Base-by-base conservation (phyloP, 30 jellyfish, hydroid and myxozoan genomes). In the Hydra vulgaris region DNA sequence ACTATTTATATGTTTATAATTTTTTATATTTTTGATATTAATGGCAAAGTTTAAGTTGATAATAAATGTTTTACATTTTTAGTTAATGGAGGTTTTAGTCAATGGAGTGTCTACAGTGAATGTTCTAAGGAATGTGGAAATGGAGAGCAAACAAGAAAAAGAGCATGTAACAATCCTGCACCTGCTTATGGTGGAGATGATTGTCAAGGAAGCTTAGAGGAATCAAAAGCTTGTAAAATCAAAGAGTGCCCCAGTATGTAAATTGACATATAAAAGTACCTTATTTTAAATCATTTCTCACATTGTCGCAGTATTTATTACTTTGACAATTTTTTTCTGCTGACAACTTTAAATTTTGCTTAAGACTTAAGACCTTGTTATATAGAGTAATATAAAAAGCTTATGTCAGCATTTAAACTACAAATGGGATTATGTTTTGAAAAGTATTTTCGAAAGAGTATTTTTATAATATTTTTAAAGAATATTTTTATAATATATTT, bases 131-230 rank as follows among this genome's bases (percentile, higher is more conserved):
- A 22, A 7, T 89, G 96, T 67, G 96, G 96, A 17, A 85, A 76
- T 15, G 96, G 96, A 17, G 74, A 53, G 15, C 74, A 89, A 74
- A 74, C 22, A 27, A 83, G 96, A 26, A 78, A 79, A 18, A 84
- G 96, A 21, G 70, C 84, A 17, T 89, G 96, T 54, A 89, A 83
- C 53, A 85, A 84, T 23, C 96, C 96, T 23, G 79, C 80, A 20
- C 96, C 96, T 21, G 70, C 55, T 22, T 73, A 73, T 73, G 95
- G 92, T 25, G 96, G 96, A 21, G 78, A 82, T 16, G 92, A 79
- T 0, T 89, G 96, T 71, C 67, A 22, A 21, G 96, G 96, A 18
- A 69, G 74, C 21, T 53, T 72, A 17, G 40, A 17, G 15, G 86
- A 84, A 40, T 23, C 76, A 12, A 87, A 55, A 23, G 18, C 78